Evolutionary conservation across 2,797 vertebrate genomes (phyloP), one percentile per base, ranked within the genome.

Genomic region (Eutrigla gurnardus): DNA sequence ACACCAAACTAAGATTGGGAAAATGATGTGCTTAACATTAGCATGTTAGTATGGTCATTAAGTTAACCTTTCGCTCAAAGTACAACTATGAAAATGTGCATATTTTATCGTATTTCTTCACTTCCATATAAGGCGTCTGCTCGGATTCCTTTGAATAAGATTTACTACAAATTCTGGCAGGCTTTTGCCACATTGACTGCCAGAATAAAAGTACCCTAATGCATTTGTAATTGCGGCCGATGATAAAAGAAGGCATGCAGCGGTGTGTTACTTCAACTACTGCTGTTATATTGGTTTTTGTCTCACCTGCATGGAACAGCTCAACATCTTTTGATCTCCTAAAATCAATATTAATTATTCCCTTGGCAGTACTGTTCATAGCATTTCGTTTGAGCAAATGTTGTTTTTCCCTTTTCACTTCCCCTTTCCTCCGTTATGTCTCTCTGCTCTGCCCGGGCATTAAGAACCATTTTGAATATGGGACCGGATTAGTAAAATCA

Each of bases 401-500:
- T n/a, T 47, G 17, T 78, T 67, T 68, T 43, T 43, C 36, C 7
- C 37, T 61, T 65, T 49, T 4, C 11, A 33, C 11, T 5, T 33
- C 49, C 53, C 40, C 11, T 7, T 39, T 53, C 4, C 35, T 42
- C 52, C 42, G 13, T 17, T 60, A n/a, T 47, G 9, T 58, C 7
- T 57, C 52, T 37, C 25, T 65, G 40, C 42, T 74, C 36, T 18
- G 57, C 59, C 61, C 40, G 59, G 45, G 46, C 55, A 64, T 67
- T 62, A 62, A 63, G 25, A 79, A 32, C 1, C 36, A 37, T 80
- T 81, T 76, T 80, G 54, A 80, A 69, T 58, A 62, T 49, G 35
- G 33, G 32, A 49, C 42, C 43, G 73, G 77, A 78, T 74, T 68
- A 78, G 65, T 76, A 49, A 65, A 78, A 64, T 66, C 50, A 75